Conservation (phyloP, 2,113 vertebrate genomes). For the Syrrhaptes paradoxus region DNA sequence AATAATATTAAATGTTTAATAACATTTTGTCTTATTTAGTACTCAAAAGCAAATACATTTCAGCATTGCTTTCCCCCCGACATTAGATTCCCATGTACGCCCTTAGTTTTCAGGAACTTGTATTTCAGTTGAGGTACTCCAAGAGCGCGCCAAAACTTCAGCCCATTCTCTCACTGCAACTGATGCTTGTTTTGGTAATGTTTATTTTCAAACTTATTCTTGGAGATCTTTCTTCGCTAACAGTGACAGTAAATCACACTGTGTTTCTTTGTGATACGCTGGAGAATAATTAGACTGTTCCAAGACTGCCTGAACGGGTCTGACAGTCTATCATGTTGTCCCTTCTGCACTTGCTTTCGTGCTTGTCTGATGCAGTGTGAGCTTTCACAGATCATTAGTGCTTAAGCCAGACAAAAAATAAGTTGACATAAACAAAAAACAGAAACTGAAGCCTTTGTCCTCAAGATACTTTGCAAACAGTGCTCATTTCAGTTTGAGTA, state of each 20-base stretch:
- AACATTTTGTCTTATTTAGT: neutral
- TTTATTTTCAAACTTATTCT: neutral
- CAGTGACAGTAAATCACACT: neutral
- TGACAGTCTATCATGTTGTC: neutral
- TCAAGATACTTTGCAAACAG: neutral
- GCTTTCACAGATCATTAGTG: neutral
- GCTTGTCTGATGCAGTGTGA: neutral
- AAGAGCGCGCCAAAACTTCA: neutral
- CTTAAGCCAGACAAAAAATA: neutral
- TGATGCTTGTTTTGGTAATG: neutral
- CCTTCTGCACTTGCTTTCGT: neutral
- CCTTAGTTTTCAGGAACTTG: neutral
- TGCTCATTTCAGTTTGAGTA: neutral
- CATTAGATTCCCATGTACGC: neutral
- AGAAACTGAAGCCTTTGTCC: neutral
- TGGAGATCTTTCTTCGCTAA: neutral
- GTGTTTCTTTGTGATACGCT: neutral
- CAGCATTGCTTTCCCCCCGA: neutral
- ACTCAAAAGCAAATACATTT: neutral
- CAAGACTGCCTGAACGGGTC: neutral
- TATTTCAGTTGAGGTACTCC: neutral
- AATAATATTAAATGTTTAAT: neutral
- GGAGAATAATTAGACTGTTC: neutral
- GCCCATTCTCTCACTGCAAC: neutral
- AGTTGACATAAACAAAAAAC: neutral